phyloP scores from a whole-genome alignment of 2,888 invertebrate genomes.

The Agrenia bidenticulata region DNA sequence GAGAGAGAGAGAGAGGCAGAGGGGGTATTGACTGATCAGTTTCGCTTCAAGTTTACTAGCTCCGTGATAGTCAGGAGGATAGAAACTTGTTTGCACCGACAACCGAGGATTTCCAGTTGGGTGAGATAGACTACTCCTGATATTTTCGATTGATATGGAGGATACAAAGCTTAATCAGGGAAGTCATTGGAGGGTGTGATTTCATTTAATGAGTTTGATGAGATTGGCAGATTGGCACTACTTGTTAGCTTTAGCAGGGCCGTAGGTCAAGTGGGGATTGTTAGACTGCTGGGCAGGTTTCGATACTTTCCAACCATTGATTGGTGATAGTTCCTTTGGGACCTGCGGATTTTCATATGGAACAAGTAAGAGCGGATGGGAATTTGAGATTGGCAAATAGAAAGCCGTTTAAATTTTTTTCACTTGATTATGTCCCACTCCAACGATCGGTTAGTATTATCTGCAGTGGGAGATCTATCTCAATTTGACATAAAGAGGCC shows the following conservation, averaged over 20 bases:
- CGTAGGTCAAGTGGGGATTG: no score
- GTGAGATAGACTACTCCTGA: background rate
- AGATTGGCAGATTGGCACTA: conserved; percentile 7
- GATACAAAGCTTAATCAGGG: conserved; percentile 15
- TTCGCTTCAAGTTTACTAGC: background rate
- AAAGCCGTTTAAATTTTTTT: no score
- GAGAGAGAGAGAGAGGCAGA: no score
- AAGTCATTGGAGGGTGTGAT: conserved; percentile 20
- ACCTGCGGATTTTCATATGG: no score
- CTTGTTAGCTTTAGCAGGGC: background rate
- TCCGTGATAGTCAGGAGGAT: background rate
- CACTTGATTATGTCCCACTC: no score
- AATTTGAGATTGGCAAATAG: no score
- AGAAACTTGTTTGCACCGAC: background rate
- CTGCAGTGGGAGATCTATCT: background rate
- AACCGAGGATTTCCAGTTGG: background rate
- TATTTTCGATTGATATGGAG: background rate
- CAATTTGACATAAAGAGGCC: background rate
- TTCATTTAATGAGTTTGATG: conserved; percentile 19
- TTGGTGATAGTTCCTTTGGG: no score
- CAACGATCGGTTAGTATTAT: no score
- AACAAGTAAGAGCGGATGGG: no score
- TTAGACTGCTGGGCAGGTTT: no score
- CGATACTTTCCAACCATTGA: no score
- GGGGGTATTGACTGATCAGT: no score